phyloP scores from a whole-genome alignment of 2,113 vertebrate genomes.

The Melanerpes formicivorus region DNA sequence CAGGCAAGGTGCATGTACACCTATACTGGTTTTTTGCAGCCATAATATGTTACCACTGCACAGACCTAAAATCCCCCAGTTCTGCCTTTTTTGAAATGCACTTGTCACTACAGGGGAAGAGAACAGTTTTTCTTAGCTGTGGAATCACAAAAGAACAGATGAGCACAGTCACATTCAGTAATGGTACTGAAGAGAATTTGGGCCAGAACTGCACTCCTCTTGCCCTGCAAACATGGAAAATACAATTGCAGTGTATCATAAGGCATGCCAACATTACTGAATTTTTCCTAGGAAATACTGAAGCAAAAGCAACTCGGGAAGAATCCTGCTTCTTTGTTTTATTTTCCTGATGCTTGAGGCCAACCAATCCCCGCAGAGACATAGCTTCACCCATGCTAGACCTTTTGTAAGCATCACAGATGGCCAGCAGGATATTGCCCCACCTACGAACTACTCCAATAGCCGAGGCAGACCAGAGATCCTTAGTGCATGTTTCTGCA shows the following conservation, averaged over 20 bases:
- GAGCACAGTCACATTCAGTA: background rate
- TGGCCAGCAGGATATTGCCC: background rate
- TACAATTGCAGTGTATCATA: background rate
- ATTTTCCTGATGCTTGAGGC: background rate
- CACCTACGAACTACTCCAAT: background rate
- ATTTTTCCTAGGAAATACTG: background rate
- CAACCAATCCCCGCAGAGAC: background rate
- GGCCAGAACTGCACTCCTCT: background rate
- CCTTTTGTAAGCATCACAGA: background rate
- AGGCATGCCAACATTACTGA: background rate
- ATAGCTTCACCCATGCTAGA: fast-evolving
- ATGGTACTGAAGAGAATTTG: background rate
- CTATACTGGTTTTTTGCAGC: background rate
- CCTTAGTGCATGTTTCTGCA: background rate
- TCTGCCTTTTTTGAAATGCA: background rate
- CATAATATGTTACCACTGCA: background rate
- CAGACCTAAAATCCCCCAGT: background rate
- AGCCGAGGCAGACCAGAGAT: background rate
- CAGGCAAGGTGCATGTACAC: background rate
- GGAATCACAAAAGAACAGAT: background rate
- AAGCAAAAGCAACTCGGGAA: background rate
- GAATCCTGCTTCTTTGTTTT: background rate
- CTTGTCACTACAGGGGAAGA: background rate
- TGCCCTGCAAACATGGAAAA: background rate
- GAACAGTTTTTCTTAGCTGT: background rate